These are phyloP conservation scores for Hemicordylus capensis DNA, from an alignment of 2,113 vertebrate genomes.

Conservation along the genomic window DNA sequence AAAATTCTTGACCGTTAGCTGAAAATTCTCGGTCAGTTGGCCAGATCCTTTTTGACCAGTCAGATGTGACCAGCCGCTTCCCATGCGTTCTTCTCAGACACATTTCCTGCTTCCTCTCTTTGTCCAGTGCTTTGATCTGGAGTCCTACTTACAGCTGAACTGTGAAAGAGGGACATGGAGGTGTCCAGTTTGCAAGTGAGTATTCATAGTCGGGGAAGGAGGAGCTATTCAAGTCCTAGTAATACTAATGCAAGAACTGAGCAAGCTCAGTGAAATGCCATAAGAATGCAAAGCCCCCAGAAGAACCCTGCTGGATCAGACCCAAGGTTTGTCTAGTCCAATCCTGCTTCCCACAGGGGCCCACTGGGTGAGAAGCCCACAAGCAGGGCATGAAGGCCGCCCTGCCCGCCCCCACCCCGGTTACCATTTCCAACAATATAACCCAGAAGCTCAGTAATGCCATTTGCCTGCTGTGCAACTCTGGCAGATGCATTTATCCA, in stretches of 20 bases:
- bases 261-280: neutral
- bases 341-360: neutral
- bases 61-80: neutral
- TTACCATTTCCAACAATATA: neutral
- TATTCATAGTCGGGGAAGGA: rapidly evolving
- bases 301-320: neutral
- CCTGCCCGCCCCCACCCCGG: neutral
- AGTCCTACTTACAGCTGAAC: slow-evolving; percentile 87
- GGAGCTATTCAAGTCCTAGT: neutral
- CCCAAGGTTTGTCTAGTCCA: too few species aligned
- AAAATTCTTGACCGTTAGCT: too few species aligned
- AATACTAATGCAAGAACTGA: neutral
- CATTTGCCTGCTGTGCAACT: neutral
- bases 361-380: neutral
- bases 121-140: slow-evolving; percentile 87
- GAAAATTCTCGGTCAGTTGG: too few species aligned
- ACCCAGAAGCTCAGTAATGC: neutral
- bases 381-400: neutral
- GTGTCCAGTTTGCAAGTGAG: slow-evolving; percentile 83
- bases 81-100: rapidly evolving
- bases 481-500: neutral
- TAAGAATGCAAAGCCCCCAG: too few species aligned
- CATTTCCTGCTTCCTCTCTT: neutral
- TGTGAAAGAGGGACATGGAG: slow-evolving; percentile 87
- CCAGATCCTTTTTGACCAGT: too few species aligned